These are phyloP conservation scores for Argyra leucocephala DNA, from an alignment of 2,888 invertebrate genomes.

Conservation along the genomic window DNA sequence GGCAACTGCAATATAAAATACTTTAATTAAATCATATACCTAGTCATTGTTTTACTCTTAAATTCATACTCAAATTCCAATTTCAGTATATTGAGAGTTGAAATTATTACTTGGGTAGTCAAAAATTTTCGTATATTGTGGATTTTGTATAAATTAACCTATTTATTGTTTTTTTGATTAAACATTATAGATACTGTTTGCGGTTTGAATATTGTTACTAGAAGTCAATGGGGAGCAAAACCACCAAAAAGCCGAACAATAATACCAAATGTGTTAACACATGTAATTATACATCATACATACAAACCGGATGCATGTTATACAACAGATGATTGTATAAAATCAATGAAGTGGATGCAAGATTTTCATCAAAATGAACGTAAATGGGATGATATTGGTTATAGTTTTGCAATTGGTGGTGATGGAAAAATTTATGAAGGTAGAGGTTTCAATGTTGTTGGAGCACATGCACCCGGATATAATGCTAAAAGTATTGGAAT, in stretches of 20 bases:
- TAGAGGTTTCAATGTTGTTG: conserved; percentile 57
- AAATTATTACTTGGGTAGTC: too few relatives aligned
- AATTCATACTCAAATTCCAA: too few relatives aligned
- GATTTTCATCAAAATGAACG: conserved; percentile 50
- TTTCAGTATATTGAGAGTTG: too few relatives aligned
- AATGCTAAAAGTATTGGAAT: conserved; percentile 60
- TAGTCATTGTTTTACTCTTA: too few relatives aligned
- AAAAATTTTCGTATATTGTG: too few relatives aligned
- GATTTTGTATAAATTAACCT: too few relatives aligned
- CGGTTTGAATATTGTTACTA: conserved; percentile 31
- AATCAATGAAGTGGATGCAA: conserved; percentile 56
- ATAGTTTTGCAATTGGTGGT: conserved; percentile 63
- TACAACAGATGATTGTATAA: conserved; percentile 46
- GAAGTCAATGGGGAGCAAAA: conserved; percentile 52
- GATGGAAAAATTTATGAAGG: conserved; percentile 63
- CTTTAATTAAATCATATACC: too few relatives aligned
- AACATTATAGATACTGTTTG: neutral
- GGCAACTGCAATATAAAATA: too few relatives aligned
- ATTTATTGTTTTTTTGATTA: too few relatives aligned
- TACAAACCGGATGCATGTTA: conserved; percentile 54
- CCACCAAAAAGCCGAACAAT: conserved; percentile 45
- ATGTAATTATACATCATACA: conserved; percentile 62
- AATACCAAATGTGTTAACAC: conserved; percentile 49
- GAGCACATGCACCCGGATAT: conserved; percentile 61
- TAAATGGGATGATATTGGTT: conserved; percentile 61